Base-by-base conservation (phyloP, 2,113 vertebrate species). In the Gymnarchus niloticus region DNA sequence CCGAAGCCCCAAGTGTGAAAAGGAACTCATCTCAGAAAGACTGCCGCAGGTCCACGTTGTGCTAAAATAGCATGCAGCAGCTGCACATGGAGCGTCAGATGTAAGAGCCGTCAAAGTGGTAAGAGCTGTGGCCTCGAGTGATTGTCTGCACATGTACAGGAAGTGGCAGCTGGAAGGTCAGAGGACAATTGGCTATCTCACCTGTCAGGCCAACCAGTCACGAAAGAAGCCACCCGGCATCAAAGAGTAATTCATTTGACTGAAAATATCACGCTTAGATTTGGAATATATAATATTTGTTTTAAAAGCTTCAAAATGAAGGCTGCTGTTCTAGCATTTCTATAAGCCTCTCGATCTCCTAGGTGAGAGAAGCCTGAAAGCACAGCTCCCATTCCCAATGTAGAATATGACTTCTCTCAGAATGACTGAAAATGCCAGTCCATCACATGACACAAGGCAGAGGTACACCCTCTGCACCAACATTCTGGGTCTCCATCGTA, bases 61-160 rank as follows among this genome's bases (percentile, higher is more conserved):
- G 91, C 92, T 57, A 91, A 91, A 95, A 95, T 95, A 95, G 94
- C 92, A 90, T 86, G 81, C 87, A 92, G 91, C 94, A 95, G 94
- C 94, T 94, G 94, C 93, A 91, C 90, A 5, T 25, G 91, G 87
- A 89, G 91, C 92, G 90, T 92, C 84, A 85, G 92, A 92, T 93
- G 90, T 91, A 92, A 90, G 88, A 84, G 87, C 91, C 91, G 92
- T 94, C 92, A 95, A 94, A 94, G 92, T 25, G 76, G 73, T 87
- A 78, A 82, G 78, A 85, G 83, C 89, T 87, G 86, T 90, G 85
- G 49, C 90, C 90, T 48, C 59, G 89, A 92, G 90, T 93, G 91
- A 93, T 93, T 92, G 93, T 91, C 91, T 90, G 90, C 90, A 91
- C 89, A 92, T 92, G 92, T 91, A 86, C 89, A 91, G 92, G 93